Percentiles rank a stretch among this genome's conserved stretches.
Evolutionary conservation across 2,113 vertebrate genomes (phyloP).

Genomic region (Apus apus): DNA sequence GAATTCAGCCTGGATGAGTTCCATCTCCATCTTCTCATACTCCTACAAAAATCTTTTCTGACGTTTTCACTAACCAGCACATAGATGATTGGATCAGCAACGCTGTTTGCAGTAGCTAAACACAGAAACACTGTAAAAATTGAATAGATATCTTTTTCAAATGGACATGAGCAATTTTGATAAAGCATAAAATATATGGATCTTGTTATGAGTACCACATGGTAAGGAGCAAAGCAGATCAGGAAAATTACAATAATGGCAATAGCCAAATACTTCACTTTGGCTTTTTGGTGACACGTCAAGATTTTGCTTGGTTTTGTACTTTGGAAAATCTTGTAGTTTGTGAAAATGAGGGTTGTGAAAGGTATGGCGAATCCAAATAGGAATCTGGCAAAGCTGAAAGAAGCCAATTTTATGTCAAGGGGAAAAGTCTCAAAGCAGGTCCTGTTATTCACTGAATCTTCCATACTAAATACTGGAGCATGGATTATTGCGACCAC

Average conservation of each 20-base stretch:
- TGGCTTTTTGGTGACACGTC: constrained; percentile 70
- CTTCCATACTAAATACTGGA: constrained; percentile 72
- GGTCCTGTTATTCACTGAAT: background rate
- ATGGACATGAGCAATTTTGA: constrained; percentile 35
- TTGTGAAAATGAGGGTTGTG: constrained; percentile 75
- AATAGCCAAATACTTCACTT: constrained; percentile 72
- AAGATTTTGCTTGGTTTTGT: constrained; percentile 63
- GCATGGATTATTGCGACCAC: constrained; percentile 66
- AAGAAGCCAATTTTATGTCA: constrained; percentile 20
- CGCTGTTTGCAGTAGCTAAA: constrained; percentile 82
- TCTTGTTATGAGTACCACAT: constrained; percentile 80
- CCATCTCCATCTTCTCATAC: constrained; percentile 34
- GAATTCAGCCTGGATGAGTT: background rate
- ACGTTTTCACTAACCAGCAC: constrained; percentile 81
- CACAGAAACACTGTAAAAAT: constrained; percentile 77
- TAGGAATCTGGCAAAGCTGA: constrained; percentile 75
- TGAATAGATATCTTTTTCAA: constrained; percentile 74
- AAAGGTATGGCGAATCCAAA: constrained; percentile 83
- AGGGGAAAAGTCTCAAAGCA: constrained; percentile 84
- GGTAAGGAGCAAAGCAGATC: constrained; percentile 88
- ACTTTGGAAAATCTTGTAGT: constrained; percentile 74
- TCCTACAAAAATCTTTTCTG: constrained; percentile 72
- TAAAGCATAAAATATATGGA: constrained; percentile 69
- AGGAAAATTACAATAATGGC: constrained; percentile 85
- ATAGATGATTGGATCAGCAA: constrained; percentile 87